Evolutionary conservation across 2,888 invertebrate species (phyloP), one percentile per base, ranked within the genome.

Genomic region (Ochropleura leucogaster): DNA sequence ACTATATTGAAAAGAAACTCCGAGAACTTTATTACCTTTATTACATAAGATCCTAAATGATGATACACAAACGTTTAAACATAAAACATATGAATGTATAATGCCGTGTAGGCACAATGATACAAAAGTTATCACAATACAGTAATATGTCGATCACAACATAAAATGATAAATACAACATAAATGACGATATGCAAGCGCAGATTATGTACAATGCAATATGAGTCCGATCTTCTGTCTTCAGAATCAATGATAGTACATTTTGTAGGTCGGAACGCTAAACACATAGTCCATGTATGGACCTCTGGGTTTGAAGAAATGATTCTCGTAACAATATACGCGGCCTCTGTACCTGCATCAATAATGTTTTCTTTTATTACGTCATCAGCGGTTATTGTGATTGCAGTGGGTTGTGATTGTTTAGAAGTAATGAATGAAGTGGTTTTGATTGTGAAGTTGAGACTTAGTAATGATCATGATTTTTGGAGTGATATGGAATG

Each of bases 301-400:
- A 91, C 96, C 96, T 88, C 96, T 93, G 87, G 95, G 93, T 92
- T 96, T 95, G 96, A 96, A 96, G 96, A 96, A 96, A 95, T 96
- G 96, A 93, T 96, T 96, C 94, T 96, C 95, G 96, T 96, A 96
- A 93, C 93, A 93, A 96, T 96, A 96, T 77, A 95, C 96, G 89
- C 96, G 96, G 91, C 95, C 96, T 92, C 95, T 96, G 96, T 96
- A 96, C 96, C 96, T 96, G 96, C 92, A 94, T 93, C 94, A 96
- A 96, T 88, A 95, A 96, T 93, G 90, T 87, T 84, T 84, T 80
- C 79, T 83, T 90, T 89, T 88, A 87, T 85, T 87, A 88, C 82
- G 80, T 84, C 78, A 87, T 89, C 77, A 79, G 82, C 88, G 73
- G 74, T 84, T 72, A 79, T 69, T 64, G 72, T 83, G 80, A 60